Evolutionary conservation across 2,113 vertebrate genomes (phyloP), one percentile per base, ranked within the genome.

Genomic region (Scartelaos histophorus): DNA sequence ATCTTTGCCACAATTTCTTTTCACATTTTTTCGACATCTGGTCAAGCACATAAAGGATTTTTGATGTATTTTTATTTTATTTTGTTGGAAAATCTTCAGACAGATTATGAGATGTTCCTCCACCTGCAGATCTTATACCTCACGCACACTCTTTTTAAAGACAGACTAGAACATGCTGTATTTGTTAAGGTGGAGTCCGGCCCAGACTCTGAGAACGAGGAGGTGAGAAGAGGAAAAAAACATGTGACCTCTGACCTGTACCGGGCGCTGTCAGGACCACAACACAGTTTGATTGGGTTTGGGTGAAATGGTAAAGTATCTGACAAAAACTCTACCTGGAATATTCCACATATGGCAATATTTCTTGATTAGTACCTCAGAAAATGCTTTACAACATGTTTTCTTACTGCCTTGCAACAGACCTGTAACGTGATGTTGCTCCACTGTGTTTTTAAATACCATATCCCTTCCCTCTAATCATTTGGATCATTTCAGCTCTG

Each of bases 161-260:
- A 13, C 13, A 85, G 45, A 61, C 70, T 77, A 69, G 76, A 82
- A 74, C 70, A 29, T 70, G 71, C 64, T 87, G 82, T 83, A 87
- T 85, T 77, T 82, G 74, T 73, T 74, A 61, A 81, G 83, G 79
- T 87, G 85, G 87, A 85, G 85, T 77, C 74, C 82, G 82, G 81
- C 82, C 72, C 78, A 86, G 80, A 85, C 87, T 81, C 72, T 71
- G 71, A 83, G 79, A 75, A 83, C 83, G 80, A 83, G 87, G 88
- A 90, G 85, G 88, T 87, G 83, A 83, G 88, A 87, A 79, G 51
- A 85, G 83, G 71, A 83, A 86, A 7, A n/a, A 88, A 88, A 87
- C 69, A 85, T 82, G 84, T 86, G 87, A 66, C 89, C 85, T 86
- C 84, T 86, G 84, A 84, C 87, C 87, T 69, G 46, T 78, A 87